These are phyloP conservation scores for Typhlichthys subterraneus DNA, from an alignment of 2,797 vertebrate species.

Conservation along the genomic window DNA sequence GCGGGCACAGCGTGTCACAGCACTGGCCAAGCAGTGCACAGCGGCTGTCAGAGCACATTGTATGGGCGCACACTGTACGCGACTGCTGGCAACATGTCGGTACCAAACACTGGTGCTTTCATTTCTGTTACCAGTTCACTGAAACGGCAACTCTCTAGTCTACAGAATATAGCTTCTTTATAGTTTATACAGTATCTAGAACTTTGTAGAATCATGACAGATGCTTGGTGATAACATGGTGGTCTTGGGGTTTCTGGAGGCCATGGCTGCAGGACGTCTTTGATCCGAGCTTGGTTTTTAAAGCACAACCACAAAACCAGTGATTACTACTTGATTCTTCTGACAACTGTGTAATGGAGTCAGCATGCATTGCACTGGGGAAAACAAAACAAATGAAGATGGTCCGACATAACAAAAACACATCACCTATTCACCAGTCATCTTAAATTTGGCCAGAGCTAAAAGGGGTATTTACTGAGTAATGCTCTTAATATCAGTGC, in stretches of 20 bases:
- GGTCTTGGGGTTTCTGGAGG: background rate
- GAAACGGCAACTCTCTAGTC: slow-evolving; percentile 20
- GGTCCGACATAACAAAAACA: slow-evolving; percentile 1
- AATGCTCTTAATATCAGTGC: slow-evolving; percentile 11
- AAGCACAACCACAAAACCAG: slow-evolving; percentile 67
- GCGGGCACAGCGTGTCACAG: background rate
- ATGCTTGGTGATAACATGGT: slow-evolving; percentile 8
- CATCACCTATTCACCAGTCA: background rate
- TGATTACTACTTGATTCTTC: slow-evolving; percentile 37
- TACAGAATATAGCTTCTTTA: slow-evolving; percentile 3
- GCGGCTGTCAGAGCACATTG: slow-evolving; percentile 17
- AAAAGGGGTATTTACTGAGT: slow-evolving; percentile 1
- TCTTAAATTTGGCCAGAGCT: background rate
- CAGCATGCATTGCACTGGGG: background rate
- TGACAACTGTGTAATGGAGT: slow-evolving; percentile 3
- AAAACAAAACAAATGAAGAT: background rate
- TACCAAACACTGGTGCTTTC: slow-evolving; percentile 67
- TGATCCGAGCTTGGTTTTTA: slow-evolving; percentile 31
- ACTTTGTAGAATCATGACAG: slow-evolving; percentile 16
- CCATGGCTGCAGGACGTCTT: slow-evolving; percentile 6
- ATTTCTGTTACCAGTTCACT: slow-evolving; percentile 52
- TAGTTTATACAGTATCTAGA: too few species aligned
- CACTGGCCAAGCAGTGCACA: slow-evolving; percentile 17
- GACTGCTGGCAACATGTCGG: slow-evolving; percentile 26
- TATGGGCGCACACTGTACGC: slow-evolving; percentile 10